A percentile compares a stretch with the other conserved stretches of the same genome.
Conservation (phyloP, 2,113 vertebrate species). For the Xenotilapia leptura region DNA sequence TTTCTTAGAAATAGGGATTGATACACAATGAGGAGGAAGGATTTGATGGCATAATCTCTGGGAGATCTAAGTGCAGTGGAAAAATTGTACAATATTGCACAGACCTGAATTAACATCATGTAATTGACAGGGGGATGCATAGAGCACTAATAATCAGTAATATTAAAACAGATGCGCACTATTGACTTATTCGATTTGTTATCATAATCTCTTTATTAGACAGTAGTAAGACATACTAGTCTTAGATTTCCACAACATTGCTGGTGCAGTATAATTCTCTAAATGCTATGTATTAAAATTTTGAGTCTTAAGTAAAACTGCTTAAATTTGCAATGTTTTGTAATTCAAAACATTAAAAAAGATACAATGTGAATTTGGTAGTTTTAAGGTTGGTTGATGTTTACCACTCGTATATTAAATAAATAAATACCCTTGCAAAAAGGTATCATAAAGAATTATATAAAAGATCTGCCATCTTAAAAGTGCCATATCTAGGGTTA, state of each 20-base stretch:
- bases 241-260: not conserved
- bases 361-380: accelerated
- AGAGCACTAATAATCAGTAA: not conserved
- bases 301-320: not conserved
- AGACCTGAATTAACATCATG: not conserved
- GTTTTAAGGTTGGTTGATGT: not conserved
- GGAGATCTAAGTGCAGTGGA: not conserved
- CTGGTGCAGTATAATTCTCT: not conserved
- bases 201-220: not conserved
- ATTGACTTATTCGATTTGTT: not conserved
- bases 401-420: not conserved
- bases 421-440: not conserved
- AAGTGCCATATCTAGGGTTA: not conserved
- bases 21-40: not conserved
- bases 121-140: not conserved
- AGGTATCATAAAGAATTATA: not conserved
- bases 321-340: not conserved
- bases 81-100: not conserved
- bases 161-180: not conserved
- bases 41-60: not conserved
- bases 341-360: not conserved
- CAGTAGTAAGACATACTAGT: not conserved
- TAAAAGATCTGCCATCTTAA: not conserved
- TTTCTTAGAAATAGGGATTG: not conserved
- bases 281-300: not conserved